Evolutionary conservation across 2,797 vertebrate genomes (phyloP).

Genomic region (Sternarchorhynchus goeldii): DNA sequence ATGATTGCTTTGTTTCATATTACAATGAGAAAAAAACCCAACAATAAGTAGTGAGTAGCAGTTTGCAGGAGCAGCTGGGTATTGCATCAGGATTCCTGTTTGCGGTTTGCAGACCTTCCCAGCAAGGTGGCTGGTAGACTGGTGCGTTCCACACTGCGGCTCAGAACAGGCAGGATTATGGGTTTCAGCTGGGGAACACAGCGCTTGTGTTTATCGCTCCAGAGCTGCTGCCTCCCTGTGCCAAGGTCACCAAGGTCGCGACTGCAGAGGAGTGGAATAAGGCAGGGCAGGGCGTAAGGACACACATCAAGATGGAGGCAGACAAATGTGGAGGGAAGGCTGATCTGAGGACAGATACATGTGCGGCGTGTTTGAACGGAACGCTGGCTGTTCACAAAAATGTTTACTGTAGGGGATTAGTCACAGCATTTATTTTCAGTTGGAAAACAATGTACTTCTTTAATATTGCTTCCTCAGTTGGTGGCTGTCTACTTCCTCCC

Average conservation of each 20-base stretch:
- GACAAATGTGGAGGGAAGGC: neutral
- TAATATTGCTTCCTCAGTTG: neutral
- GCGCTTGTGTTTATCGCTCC: constrained; percentile 40
- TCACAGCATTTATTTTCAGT: neutral
- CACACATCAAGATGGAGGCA: neutral
- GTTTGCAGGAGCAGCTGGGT: neutral
- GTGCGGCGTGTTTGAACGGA: no score
- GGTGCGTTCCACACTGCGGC: neutral
- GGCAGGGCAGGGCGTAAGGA: neutral
- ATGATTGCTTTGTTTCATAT: no score
- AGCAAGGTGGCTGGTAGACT: neutral
- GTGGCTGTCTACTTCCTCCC: neutral
- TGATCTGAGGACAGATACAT: neutral
- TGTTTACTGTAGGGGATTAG: neutral
- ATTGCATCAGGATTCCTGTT: neutral
- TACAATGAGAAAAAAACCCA: no score
- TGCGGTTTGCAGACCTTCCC: neutral
- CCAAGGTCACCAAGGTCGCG: constrained; percentile 40
- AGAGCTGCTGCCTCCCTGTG: constrained; percentile 38
- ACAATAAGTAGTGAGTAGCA: no score
- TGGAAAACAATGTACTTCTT: neutral
- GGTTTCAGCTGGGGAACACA: constrained; percentile 13
- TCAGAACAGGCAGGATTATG: neutral
- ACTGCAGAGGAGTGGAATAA: constrained; percentile 3
- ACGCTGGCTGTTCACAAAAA: neutral